Base-by-base conservation (phyloP, 2,888 invertebrate genomes). In the Torymus auratus region DNA sequence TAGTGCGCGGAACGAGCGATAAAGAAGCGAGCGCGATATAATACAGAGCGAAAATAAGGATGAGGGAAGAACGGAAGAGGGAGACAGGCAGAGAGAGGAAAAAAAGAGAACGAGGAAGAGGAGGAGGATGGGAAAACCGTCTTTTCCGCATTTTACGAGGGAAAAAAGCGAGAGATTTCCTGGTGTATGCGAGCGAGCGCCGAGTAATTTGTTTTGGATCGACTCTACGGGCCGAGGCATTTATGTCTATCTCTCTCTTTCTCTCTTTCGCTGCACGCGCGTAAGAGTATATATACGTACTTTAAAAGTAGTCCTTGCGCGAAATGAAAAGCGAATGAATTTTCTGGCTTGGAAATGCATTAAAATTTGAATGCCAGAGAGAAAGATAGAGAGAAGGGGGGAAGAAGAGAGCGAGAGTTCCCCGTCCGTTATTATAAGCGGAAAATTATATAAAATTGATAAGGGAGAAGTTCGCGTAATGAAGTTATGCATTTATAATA, bases 191-290 rank as follows among this genome's bases (percentile, higher is more conserved):
- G 41, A 41, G 41, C 41, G 41, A 41, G 64, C 74, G 12, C 50
- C 65, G 64, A 74, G 67, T 74, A 74, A 74, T 74, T 74, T 74
- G 65, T 67, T 74, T 67, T 67, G 58, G 20, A 74, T 74, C 67
- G 74, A 67, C 65, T 67, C 13, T 14, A 41, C 41, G 15, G 17
- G 53, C 12, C 12, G 50, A 64, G 56, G 14, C 41, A 41, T 41
- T 41, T 41, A 41, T 41, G 41, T 41, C 41, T 41, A 5, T 41
- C 7, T 41, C 41, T 5, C 41, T 41, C 28, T 28, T 7, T 41
- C 41, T 1, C 41, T 41, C 41, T 41, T 74, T 64, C n/a, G 52
- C 12, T 52, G 3, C 60, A 28, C 15, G 41, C 15, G 50, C n/a
- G 17, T 50, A 15, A 7, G 15, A 20, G 17, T 58, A 4, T 58